phyloP scores from a whole-genome alignment of 2,888 invertebrate species.

The Aricia artaxerxes region DNA sequence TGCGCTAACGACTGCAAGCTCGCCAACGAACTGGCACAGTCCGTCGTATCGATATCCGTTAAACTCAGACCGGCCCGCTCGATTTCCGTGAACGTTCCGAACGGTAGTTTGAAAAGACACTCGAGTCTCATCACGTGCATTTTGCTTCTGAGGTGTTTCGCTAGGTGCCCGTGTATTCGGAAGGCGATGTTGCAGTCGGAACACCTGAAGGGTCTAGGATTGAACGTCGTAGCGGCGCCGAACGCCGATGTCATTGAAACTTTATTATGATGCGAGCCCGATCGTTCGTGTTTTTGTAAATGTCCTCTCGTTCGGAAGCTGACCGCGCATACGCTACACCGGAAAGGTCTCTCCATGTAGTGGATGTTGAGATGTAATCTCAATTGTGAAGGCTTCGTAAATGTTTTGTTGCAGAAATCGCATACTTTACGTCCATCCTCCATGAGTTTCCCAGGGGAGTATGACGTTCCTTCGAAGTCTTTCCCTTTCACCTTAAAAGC shows the following conservation, averaged over 20 bases:
- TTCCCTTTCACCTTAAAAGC: conserved; percentile 81
- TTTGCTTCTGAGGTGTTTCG: conserved; percentile 97
- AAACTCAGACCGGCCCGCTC: conserved; percentile 94
- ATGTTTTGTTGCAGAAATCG: conserved; percentile 93
- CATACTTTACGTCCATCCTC: conserved; percentile 90
- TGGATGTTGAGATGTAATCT: conserved; percentile 97
- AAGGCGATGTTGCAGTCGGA: conserved; percentile 97
- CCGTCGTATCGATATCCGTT: conserved; percentile 97
- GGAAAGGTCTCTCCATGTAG: conserved; percentile 94
- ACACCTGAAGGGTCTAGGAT: conserved; percentile 98
- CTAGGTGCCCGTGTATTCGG: conserved; percentile 97
- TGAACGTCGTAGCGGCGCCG: conserved; percentile 91
- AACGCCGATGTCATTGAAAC: conserved; percentile 93
- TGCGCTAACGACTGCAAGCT: conserved; percentile 91
- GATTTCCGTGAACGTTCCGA: conserved; percentile 96
- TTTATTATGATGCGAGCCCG: conserved; percentile 95
- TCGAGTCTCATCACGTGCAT: conserved; percentile 97
- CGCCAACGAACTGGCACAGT: conserved; percentile 95
- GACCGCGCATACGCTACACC: conserved; percentile 94
- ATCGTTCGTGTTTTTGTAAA: conserved; percentile 95
- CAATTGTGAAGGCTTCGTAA: conserved; percentile 94
- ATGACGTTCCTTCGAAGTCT: conserved; percentile 66
- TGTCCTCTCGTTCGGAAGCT: conserved; percentile 95
- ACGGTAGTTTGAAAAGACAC: conserved; percentile 94
- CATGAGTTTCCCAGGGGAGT: conserved; percentile 79